A percentile compares a stretch with the other conserved stretches of the same genome.
phyloP scores from a whole-genome alignment of 2,113 vertebrate genomes.

The Baryphthengus martii region DNA sequence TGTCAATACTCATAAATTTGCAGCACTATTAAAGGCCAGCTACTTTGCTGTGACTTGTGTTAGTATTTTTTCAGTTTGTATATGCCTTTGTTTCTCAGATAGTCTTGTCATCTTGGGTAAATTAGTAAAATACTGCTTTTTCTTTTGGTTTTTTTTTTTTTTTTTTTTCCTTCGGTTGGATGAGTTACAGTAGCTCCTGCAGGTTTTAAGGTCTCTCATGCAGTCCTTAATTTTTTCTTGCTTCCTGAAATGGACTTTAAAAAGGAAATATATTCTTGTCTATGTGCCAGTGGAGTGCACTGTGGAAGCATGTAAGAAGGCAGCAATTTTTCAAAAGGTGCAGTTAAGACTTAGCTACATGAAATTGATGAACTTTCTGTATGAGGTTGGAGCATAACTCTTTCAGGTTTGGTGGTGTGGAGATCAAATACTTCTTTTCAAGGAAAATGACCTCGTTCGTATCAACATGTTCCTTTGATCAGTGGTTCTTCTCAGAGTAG shows the following conservation, averaged over 20 bases:
- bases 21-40: neutral
- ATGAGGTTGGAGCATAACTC: neutral
- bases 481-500: neutral
- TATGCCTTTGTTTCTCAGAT: neutral
- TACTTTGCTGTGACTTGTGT: neutral
- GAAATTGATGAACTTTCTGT: neutral
- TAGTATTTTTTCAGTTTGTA: neutral
- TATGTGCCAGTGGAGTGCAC: conserved; percentile 37
- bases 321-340: neutral
- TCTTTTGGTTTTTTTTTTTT: too few species aligned
- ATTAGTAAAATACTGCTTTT: neutral
- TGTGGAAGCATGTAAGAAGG: conserved; percentile 8
- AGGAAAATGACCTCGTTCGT: neutral
- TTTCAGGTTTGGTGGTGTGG: neutral
- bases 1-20: neutral
- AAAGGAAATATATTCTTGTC: neutral
- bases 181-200: neutral
- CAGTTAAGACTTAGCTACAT: neutral
- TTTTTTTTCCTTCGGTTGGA: neutral
- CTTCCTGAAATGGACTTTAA: neutral
- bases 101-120: neutral
- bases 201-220: neutral
- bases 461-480: neutral
- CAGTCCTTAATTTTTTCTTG: neutral
- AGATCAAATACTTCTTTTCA: neutral